phyloP scores from a whole-genome alignment of 2,888 invertebrate species.

The Megamerina dolium region DNA sequence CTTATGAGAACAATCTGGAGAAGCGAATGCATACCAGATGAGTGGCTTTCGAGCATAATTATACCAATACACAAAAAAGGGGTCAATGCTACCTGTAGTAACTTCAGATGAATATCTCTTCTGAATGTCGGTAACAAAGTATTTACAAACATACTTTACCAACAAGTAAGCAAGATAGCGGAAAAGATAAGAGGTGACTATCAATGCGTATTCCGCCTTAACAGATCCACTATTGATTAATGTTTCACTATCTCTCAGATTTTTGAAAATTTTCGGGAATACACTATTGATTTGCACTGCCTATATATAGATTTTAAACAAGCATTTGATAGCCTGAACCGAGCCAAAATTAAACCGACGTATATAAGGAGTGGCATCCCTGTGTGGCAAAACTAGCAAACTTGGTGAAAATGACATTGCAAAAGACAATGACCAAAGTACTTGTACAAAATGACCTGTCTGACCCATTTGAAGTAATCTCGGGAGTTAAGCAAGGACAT shows the following conservation, averaged over 20 bases:
- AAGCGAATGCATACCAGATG: too few relatives aligned
- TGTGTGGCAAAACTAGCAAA: constrained; percentile 1
- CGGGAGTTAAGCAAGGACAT: too few relatives aligned
- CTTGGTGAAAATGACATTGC: constrained; percentile 5
- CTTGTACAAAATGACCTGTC: constrained; percentile 2
- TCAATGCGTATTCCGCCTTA: constrained; percentile 5
- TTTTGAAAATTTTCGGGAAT: constrained; percentile 3
- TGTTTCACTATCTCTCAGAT: constrained; percentile 7
- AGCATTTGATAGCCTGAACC: too few relatives aligned
- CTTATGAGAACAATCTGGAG: constrained; percentile 2
- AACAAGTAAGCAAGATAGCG: constrained; percentile 3
- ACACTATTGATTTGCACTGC: constrained; percentile 1
- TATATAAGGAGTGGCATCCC: constrained; percentile 4
- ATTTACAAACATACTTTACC: constrained; percentile 8
- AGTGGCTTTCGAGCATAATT: too few relatives aligned
- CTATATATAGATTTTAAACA: too few relatives aligned
- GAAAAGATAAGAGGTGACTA: constrained; percentile 8
- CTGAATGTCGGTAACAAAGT: constrained; percentile 6
- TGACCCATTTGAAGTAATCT: not conserved
- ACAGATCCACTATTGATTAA: constrained; percentile 7
- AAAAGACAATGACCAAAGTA: constrained; percentile 1
- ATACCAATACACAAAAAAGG: too few relatives aligned
- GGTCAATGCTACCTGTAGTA: not conserved
- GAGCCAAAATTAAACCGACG: too few relatives aligned
- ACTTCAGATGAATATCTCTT: constrained; percentile 5